These are phyloP conservation scores for Choloepus didactylus DNA, from an alignment of 2,797 vertebrate species.

Conservation along the genomic window DNA sequence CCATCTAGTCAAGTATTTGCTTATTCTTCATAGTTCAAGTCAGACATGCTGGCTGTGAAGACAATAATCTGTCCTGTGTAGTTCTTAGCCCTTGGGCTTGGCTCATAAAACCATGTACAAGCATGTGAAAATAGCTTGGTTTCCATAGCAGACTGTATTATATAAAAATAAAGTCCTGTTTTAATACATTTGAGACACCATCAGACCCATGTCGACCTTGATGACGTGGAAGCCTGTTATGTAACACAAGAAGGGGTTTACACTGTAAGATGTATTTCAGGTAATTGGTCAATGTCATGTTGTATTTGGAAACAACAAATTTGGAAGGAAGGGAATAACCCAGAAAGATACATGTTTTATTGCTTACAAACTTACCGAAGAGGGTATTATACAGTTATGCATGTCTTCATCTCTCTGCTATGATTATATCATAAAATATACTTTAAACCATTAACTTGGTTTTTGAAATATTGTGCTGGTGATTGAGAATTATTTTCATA, in stretches of 20 bases:
- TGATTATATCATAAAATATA: slow-evolving; percentile 57
- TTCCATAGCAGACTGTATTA: slow-evolving; percentile 25
- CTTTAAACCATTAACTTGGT: slow-evolving; percentile 51
- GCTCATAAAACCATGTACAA: background rate
- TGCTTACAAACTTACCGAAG: slow-evolving; percentile 51
- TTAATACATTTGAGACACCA: slow-evolving; percentile 53
- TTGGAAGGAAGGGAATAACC: slow-evolving; percentile 28
- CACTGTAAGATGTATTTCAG: slow-evolving; percentile 52
- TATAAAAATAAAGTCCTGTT: slow-evolving; percentile 55
- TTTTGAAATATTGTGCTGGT: slow-evolving; percentile 54
- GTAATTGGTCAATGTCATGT: slow-evolving; percentile 14
- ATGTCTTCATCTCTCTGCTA: slow-evolving; percentile 20
- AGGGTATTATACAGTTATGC: background rate
- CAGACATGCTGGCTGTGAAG: background rate
- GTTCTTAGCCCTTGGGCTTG: background rate
- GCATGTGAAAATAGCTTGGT: slow-evolving; percentile 12
- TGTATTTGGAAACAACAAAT: slow-evolving; percentile 63
- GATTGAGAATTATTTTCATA: slow-evolving; percentile 47
- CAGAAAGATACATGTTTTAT: slow-evolving; percentile 38
- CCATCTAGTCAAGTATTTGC: background rate
- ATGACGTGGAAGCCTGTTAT: slow-evolving; percentile 12
- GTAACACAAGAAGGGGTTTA: slow-evolving; percentile 14
- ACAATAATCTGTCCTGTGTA: background rate
- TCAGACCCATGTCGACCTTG: slow-evolving; percentile 24
- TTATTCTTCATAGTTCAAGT: background rate